These are phyloP conservation scores for Dicerorhinus sumatrensis DNA, from an alignment of 2,113 vertebrate genomes.

Conservation along the genomic window DNA sequence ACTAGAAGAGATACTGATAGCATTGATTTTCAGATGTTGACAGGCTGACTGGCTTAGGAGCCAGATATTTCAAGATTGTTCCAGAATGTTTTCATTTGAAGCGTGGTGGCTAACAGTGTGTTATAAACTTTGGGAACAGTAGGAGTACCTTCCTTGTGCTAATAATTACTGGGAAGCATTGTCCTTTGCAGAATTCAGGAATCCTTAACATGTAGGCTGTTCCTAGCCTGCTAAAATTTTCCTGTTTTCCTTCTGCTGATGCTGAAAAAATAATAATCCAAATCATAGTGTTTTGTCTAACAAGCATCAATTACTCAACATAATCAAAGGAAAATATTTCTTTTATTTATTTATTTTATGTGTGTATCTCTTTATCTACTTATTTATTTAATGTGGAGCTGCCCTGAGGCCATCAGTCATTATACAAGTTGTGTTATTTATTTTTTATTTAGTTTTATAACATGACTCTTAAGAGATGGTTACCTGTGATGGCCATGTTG, in stretches of 20 bases:
- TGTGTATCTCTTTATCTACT: not conserved
- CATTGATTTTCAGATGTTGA: conserved; percentile 64
- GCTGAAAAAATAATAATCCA: not conserved
- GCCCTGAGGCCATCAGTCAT: not conserved
- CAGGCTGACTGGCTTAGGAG: not conserved
- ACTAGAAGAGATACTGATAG: conserved; percentile 2
- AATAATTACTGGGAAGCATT: not conserved
- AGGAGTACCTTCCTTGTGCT: not conserved
- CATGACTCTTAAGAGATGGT: not conserved
- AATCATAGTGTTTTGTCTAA: not conserved
- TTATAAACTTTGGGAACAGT: not conserved
- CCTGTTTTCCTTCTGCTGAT: not conserved
- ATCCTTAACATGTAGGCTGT: not conserved
- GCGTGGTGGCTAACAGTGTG: not conserved
- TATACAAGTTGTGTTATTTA: not conserved
- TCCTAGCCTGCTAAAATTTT: not conserved
- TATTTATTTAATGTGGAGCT: not conserved
- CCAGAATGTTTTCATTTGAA: conserved; percentile 42
- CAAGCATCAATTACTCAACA: not conserved
- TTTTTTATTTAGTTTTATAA: not conserved
- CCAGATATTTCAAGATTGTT: conserved; percentile 3
- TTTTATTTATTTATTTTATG: not conserved
- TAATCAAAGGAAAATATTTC: not conserved
- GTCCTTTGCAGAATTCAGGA: not conserved
- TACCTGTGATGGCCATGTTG: not conserved